Percentiles rank a stretch among this genome's conserved stretches.
phyloP scores from a whole-genome alignment of 30 jellyfish, hydroid and myxozoan species.

The Aurelia aurita region DNA sequence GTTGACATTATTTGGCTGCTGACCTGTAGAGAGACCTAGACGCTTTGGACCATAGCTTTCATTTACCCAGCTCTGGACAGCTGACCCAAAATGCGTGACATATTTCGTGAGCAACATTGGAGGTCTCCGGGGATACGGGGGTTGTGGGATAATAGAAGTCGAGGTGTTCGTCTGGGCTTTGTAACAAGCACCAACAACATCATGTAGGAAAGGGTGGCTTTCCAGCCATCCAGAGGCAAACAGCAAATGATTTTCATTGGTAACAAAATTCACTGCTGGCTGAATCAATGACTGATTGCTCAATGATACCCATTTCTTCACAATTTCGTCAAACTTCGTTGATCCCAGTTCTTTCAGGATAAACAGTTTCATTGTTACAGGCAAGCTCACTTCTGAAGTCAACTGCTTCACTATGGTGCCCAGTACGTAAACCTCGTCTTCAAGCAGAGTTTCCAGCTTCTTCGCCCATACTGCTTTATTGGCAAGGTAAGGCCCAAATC shows the following conservation, averaged over 20 bases:
- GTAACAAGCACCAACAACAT: slow-evolving; percentile 22
- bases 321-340: slow-evolving; percentile 8
- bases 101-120: too few species aligned
- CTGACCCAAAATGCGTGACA: slow-evolving; percentile 30
- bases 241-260: slow-evolving; percentile 3
- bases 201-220: slow-evolving; percentile 22
- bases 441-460: slow-evolving; percentile 39
- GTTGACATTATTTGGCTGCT: slow-evolving; percentile 3
- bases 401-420: slow-evolving; percentile 59
- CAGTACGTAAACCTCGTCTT: slow-evolving; percentile 41
- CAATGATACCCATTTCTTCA: slow-evolving; percentile 11
- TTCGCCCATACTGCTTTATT: slow-evolving; percentile 22
- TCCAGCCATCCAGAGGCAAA: slow-evolving; percentile 37
- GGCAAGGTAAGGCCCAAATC: slow-evolving; percentile 34
- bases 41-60: slow-evolving; percentile 18
- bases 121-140: too few species aligned
- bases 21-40: slow-evolving; percentile 9
- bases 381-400: slow-evolving; percentile 8
- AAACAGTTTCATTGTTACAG: slow-evolving; percentile 49
- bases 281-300: slow-evolving; percentile 25
- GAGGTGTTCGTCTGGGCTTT: slow-evolving; percentile 38
- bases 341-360: slow-evolving; percentile 46
- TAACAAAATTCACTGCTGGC: slow-evolving; percentile 27
- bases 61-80: slow-evolving; percentile 47
- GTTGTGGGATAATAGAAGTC: too few species aligned